Conservation (phyloP, 2,888 invertebrate genomes). For the Amphipyra tragopoginis region DNA sequence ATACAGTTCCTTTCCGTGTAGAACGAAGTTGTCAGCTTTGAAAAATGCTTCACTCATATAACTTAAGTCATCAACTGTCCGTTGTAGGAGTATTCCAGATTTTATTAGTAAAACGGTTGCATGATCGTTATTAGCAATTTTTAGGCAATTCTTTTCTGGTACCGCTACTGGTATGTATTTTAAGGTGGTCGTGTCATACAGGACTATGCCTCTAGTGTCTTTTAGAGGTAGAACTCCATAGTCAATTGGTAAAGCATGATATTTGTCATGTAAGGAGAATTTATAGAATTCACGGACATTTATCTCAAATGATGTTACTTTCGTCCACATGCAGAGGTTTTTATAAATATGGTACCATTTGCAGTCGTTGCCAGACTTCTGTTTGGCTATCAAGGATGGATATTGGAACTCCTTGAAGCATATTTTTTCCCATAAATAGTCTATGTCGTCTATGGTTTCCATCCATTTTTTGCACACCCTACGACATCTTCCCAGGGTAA, state of each 20-base stretch:
- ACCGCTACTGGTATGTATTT: constrained; percentile 78
- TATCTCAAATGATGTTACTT: constrained; percentile 62
- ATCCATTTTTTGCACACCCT: constrained; percentile 78
- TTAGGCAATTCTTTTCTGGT: constrained; percentile 72
- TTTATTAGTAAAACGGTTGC: constrained; percentile 74
- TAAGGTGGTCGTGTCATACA: constrained; percentile 74
- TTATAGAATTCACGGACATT: constrained; percentile 75
- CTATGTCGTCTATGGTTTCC: constrained; percentile 71
- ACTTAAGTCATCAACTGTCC: constrained; percentile 65
- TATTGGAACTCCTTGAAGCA: constrained; percentile 72
- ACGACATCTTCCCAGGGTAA: constrained; percentile 73
- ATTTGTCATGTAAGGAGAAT: constrained; percentile 73
- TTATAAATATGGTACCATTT: constrained; percentile 80
- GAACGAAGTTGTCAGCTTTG: constrained; percentile 76
- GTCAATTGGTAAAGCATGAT: constrained; percentile 72
- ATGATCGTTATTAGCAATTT: constrained; percentile 74
- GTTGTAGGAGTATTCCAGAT: constrained; percentile 73
- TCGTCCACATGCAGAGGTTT: constrained; percentile 76
- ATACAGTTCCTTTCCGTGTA: constrained; percentile 69
- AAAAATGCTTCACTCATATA: constrained; percentile 72
- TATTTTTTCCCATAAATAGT: constrained; percentile 75
- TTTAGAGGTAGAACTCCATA: constrained; percentile 76
- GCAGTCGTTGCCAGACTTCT: constrained; percentile 72
- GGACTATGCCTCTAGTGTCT: constrained; percentile 73
- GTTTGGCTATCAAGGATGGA: constrained; percentile 76